Percentiles rank a stretch among this genome's conserved stretches.
Conservation (phyloP, 1,140 invertebrate species). For the Hylyphantes graminicola region DNA sequence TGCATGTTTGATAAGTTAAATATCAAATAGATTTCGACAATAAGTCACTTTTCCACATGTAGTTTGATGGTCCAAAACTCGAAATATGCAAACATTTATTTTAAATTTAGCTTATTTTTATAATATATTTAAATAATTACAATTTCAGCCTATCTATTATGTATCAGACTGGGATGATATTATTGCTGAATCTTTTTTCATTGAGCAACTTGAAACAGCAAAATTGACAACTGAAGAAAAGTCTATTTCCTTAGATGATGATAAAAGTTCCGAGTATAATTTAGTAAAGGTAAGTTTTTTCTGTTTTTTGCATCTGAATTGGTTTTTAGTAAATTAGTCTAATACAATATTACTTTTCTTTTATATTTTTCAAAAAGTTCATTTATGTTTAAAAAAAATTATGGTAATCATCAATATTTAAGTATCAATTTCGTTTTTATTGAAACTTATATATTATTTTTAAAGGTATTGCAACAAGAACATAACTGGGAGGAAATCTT, state of each 20-base stretch:
- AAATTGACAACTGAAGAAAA: background rate
- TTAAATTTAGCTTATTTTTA: background rate
- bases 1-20: too few species aligned
- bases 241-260: background rate
- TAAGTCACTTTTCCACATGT: too few species aligned
- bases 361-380: background rate
- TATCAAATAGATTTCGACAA: too few species aligned
- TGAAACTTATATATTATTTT: background rate
- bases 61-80: too few species aligned
- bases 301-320: background rate
- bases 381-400: background rate
- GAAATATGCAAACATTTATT: too few species aligned
- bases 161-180: conserved; percentile 21
- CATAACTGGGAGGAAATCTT: conserved; percentile 19
- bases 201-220: background rate
- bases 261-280: background rate
- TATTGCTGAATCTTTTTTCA: background rate
- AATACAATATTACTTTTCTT: background rate
- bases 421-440: background rate
- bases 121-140: background rate
- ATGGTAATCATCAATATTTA: too few species aligned
- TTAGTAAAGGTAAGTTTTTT: background rate
- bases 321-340: background rate
- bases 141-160: conserved; percentile 1
- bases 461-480: background rate